Conservation (phyloP, 2,797 vertebrate species). For the Micropoecilia bifurca region DNA sequence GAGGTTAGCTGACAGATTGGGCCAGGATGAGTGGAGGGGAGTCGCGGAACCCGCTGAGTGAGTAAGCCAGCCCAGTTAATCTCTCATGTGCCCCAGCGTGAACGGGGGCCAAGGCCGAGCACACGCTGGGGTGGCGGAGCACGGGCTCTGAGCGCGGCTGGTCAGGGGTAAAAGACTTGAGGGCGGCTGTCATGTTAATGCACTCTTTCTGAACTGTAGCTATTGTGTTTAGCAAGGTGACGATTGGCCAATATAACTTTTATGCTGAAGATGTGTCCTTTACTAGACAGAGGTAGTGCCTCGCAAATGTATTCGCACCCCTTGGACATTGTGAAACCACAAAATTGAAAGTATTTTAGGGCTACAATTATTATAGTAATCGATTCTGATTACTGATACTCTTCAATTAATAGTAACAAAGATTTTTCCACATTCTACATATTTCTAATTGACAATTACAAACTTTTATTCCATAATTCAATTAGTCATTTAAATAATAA, state of each 20-base stretch:
- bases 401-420: too few species aligned
- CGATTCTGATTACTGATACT: too few species aligned
- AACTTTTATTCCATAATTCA: too few species aligned
- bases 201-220: constrained; percentile 51
- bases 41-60: constrained; percentile 75
- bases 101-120: constrained; percentile 75
- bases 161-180: constrained; percentile 43
- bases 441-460: too few species aligned
- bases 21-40: constrained; percentile 78
- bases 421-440: too few species aligned
- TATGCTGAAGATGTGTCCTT: constrained; percentile 7
- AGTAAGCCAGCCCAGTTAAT: constrained; percentile 79
- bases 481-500: too few species aligned
- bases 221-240: constrained; percentile 23
- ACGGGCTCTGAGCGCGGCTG: constrained; percentile 58
- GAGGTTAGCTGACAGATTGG: constrained; percentile 81
- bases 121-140: constrained; percentile 62
- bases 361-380: too few species aligned
- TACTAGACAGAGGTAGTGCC: neutral
- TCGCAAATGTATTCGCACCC: neutral
- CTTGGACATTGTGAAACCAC: neutral
- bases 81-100: constrained; percentile 77
- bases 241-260: constrained; percentile 33
- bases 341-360: neutral
- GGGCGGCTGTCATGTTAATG: constrained; percentile 51